Base-by-base conservation (phyloP, 2,113 vertebrate genomes). In the Amphiprion ocellaris region DNA sequence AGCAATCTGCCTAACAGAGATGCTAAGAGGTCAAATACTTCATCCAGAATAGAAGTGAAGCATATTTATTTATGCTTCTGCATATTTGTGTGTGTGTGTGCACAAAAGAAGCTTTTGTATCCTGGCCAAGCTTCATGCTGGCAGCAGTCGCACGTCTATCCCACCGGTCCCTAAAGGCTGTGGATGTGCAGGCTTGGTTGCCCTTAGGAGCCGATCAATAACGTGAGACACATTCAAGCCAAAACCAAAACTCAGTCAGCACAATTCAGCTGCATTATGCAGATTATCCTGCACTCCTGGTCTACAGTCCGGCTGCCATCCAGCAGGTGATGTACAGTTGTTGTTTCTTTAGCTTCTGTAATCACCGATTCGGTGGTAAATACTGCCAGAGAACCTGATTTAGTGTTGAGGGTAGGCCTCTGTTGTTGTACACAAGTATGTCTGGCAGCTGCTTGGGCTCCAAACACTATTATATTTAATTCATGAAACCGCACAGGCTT, bases 251-350 rank as follows among this genome's bases (percentile, higher is more conserved):
- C 16, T 41, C 50, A 50, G 70, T 64, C 64, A 77, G 70, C 80
- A 76, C 10, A 33, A 60, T 59, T 79, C 62, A 70, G 64, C 72
- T 64, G 79, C 68, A 81, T 28, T 72, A 54, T 84, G 59, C 63
- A 83, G 49, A 85, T 55, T 14, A 54, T 15, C 30, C 49, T 5
- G 14, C 59, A 47, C 50, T 69, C 33, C 63, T 73, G 80, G 63
- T 53, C 65, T 28, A 0, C 60, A 65, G 73, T 39, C 70, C 14
- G 11, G 12, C 77, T 53, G 46, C 60, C 41, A 26, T 47, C 60
- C 69, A 55, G 47, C 61, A 58, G 23, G 33, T 74, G 39, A 70
- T 74, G 68, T 30, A 30, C 15, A 3, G 10, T 23, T 76, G 55
- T 74, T 33, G 14, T n/a, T 74, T 54, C 33, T 64, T 28, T 19